Evolutionary conservation across 2,113 vertebrate species (phyloP).

Genomic region (Sebastes schlegelii): DNA sequence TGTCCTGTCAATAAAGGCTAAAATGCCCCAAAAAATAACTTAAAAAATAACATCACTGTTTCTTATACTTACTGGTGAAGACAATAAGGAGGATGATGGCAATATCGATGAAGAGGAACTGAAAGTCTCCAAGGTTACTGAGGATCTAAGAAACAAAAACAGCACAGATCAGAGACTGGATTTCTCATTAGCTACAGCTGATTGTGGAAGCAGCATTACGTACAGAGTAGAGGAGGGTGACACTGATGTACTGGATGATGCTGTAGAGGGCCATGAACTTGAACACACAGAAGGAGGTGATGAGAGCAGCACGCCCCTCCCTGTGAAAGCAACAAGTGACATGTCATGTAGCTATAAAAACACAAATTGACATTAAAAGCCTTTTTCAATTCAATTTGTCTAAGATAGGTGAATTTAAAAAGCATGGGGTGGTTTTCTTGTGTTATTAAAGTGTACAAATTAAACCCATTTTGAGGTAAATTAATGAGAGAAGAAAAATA

Average conservation of each 20-base stretch:
- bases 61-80: constrained; percentile 94
- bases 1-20: too few species aligned
- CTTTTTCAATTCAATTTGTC: not conserved
- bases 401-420: not conserved
- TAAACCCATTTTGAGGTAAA: not conserved
- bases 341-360: not conserved
- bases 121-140: constrained; percentile 97
- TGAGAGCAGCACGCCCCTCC: constrained; percentile 97
- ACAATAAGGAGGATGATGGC: constrained; percentile 96
- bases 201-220: constrained; percentile 63
- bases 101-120: constrained; percentile 99
- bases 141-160: constrained; percentile 84
- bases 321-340: constrained; percentile 79
- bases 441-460: not conserved
- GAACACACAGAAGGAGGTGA: constrained; percentile 99
- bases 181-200: not conserved
- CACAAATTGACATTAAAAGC: not conserved
- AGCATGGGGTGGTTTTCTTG: not conserved
- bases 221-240: constrained; percentile 97
- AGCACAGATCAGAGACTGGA: not conserved
- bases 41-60: not conserved
- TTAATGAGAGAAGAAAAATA: not conserved
- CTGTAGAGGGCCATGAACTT: constrained; percentile 99
- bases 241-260: constrained; percentile 98
- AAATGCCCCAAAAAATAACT: too few species aligned